Base-by-base conservation (phyloP, 2,888 invertebrate species). In the Epiblema foenella region DNA sequence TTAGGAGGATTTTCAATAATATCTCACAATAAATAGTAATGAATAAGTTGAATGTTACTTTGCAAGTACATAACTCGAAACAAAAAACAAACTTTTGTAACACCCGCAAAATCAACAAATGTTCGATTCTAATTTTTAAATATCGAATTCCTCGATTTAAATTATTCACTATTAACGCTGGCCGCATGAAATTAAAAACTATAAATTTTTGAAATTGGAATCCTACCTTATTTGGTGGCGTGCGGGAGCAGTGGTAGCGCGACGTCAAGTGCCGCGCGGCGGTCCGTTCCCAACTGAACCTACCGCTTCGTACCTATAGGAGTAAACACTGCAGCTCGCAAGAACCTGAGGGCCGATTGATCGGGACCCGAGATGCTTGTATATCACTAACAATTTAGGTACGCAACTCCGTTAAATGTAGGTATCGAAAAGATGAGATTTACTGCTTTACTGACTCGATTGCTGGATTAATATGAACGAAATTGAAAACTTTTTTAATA, bases 191-290 rank as follows among this genome's bases (percentile, higher is more conserved):
- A 57, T 42, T 42, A 9, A 54, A 68, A 37, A 63, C 17, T 5
- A 17, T 33, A 57, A 24, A 58, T 60, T 29, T 52, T 62, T 62
- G 12, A 60, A 66, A 66, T 60, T 60, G 33, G 65, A 71, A 67
- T 67, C 83, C 82, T 83, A 81, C 67, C 73, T 72, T 73, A n/a
- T 75, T 65, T 46, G 70, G 75, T 70, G 74, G 84, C 89, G 89
- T 81, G 85, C 78, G 79, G 78, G 83, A 78, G 79, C 82, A 82
- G 42, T 81, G 84, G 79, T 74, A 78, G 83, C 83, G 79, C 83
- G 81, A 78, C 82, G 85, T 83, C 73, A 83, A 91, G 85, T 89
- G 89, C 89, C 89, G 90, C 81, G 77, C 90, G 88, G 84, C 85
- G 78, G 75, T 56, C 75, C 72, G 75, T 73, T 68, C 76, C 76